A percentile compares a stretch with the other conserved stretches of the same genome.
Conservation (phyloP, 2,888 invertebrate species). For the Nudaria mundana region DNA sequence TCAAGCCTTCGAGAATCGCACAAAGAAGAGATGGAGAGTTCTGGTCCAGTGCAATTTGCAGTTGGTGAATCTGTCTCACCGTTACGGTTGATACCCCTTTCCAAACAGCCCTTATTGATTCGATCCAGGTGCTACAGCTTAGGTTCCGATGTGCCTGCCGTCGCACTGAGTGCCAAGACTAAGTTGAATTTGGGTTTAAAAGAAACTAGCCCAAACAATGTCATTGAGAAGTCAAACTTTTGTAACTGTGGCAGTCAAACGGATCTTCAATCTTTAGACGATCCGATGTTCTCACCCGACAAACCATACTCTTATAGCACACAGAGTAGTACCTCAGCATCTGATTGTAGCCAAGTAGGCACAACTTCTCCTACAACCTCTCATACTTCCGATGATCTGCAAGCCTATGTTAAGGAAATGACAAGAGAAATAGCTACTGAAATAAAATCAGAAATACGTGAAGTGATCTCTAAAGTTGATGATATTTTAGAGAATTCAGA, state of each 20-base stretch:
- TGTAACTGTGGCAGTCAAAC: slow-evolving; percentile 89
- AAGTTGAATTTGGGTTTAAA: slow-evolving; percentile 83
- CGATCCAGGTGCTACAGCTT: slow-evolving; percentile 85
- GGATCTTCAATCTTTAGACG: slow-evolving; percentile 84
- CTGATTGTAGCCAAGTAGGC: slow-evolving; percentile 80
- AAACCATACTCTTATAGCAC: slow-evolving; percentile 70
- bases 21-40: slow-evolving; percentile 55
- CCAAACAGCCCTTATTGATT: slow-evolving; percentile 48
- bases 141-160: slow-evolving; percentile 79
- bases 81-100: slow-evolving; percentile 53
- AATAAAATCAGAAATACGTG: slow-evolving; percentile 90
- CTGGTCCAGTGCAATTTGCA: slow-evolving; percentile 83
- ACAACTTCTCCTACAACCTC: slow-evolving; percentile 78
- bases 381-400: slow-evolving; percentile 83
- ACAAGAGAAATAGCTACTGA: slow-evolving; percentile 90
- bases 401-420: slow-evolving; percentile 89
- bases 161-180: slow-evolving; percentile 82
- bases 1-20: slow-evolving; percentile 69
- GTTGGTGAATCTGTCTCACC: slow-evolving; percentile 85
- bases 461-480: slow-evolving; percentile 89
- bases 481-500: slow-evolving; percentile 88
- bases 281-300: slow-evolving; percentile 70
- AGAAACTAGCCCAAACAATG: slow-evolving; percentile 67
- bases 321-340: slow-evolving; percentile 74
- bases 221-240: slow-evolving; percentile 67